A percentile compares a stretch with the other conserved stretches of the same genome.
phyloP scores from a whole-genome alignment of 1,140 invertebrate species.

The Battus philenor region DNA sequence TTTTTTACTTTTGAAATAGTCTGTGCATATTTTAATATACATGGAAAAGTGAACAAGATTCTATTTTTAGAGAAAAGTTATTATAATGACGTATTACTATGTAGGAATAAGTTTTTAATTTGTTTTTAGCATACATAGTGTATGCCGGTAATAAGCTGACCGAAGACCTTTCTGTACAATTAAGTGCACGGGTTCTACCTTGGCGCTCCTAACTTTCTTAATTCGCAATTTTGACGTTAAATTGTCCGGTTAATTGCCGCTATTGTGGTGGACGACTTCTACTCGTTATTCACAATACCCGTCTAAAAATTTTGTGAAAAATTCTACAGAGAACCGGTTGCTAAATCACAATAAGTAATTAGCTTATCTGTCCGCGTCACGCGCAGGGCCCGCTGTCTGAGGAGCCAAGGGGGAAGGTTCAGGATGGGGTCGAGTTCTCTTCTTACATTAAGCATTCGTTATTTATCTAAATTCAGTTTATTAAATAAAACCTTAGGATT shows the following conservation, averaged over 20 bases:
- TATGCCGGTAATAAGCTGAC: not conserved
- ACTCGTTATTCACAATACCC: constrained; percentile 49
- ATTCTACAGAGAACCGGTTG: constrained; percentile 39
- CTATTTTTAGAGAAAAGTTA: too few relatives aligned
- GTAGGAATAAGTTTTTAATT: too few relatives aligned
- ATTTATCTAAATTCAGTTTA: constrained; percentile 47
- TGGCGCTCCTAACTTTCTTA: constrained; percentile 52
- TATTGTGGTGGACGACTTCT: constrained; percentile 51
- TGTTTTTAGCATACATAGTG: not conserved
- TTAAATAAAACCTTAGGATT: constrained; percentile 46
- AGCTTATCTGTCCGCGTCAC: constrained; percentile 57
- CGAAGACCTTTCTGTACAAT: constrained; percentile 33
- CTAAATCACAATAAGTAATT: constrained; percentile 59
- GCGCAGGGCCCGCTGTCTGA: constrained; percentile 28
- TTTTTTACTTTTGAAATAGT: too few relatives aligned
- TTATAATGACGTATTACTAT: too few relatives aligned
- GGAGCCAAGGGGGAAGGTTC: constrained; percentile 16
- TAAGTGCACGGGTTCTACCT: constrained; percentile 43
- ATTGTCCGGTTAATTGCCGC: constrained; percentile 62
- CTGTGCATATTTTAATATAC: too few relatives aligned
- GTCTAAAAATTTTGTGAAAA: constrained; percentile 44
- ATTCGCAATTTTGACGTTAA: constrained; percentile 69
- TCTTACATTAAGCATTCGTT: constrained; percentile 42
- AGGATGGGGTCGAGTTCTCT: constrained; percentile 28
- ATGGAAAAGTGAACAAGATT: too few relatives aligned